Conservation (phyloP, 2,797 vertebrate species). For the Acrocephalus scirpaceus region DNA sequence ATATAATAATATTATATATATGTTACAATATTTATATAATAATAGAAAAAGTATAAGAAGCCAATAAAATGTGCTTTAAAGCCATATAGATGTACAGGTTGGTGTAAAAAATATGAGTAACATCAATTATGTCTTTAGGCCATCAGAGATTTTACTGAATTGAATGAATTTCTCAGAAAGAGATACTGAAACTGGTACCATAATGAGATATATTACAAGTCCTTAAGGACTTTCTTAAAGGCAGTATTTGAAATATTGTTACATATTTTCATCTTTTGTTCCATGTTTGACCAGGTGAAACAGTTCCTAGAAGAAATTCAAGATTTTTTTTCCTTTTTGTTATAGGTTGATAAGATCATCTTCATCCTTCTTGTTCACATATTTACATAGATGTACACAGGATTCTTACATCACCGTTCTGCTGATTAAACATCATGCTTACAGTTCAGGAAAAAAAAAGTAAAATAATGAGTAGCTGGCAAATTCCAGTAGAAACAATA, state of each 20-base stretch:
- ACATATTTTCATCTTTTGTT: background rate
- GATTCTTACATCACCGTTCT: background rate
- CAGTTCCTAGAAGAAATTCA: background rate
- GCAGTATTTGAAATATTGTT: background rate
- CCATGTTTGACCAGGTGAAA: background rate
- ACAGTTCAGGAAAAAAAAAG: background rate
- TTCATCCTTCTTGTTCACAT: background rate
- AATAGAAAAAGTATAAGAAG: background rate
- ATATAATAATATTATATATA: background rate
- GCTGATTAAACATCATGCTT: background rate
- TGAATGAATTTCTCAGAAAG: background rate
- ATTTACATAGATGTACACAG: background rate
- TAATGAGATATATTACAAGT: background rate
- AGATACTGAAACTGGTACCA: background rate
- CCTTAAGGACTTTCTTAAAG: background rate
- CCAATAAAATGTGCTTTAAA: background rate
- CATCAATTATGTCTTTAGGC: background rate
- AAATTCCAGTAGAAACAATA: background rate
- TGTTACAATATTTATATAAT: too few relatives aligned
- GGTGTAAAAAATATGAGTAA: background rate
- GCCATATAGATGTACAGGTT: background rate
- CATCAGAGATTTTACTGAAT: background rate
- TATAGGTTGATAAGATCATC: background rate
- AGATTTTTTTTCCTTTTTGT: background rate
- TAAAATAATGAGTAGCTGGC: background rate